Base-by-base conservation (phyloP, 2,797 vertebrate genomes). In the Coregonus suidteri region DNA sequence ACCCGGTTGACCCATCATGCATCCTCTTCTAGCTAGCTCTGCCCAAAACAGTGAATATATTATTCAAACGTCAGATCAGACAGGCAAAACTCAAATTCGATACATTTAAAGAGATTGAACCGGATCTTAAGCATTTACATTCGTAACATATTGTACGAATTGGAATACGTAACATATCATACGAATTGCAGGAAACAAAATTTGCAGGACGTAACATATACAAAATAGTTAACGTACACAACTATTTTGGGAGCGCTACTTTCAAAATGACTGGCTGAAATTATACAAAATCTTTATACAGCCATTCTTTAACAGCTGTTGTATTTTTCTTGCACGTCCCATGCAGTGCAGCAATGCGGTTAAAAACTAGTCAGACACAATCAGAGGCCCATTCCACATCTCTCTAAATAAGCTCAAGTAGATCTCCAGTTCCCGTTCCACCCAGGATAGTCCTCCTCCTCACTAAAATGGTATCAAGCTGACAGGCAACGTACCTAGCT, bases 11-110 rank as follows among this genome's bases (percentile, higher is more conserved):
- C n/a, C 59, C 25, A 62, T 64, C 3, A 13, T 68, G 66, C 34
- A 18, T 68, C 34, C 31, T 18, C 31, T 4, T 3, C 62, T 65
- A 65, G 34, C 15, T 35, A 67, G 34, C 34, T 6, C 34, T 35
- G 15, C 53, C 53, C 34, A 56, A 73, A 73, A 71, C 20, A 51
- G 30, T 53, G 51, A 34, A 34, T 4, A 73, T 30, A 56, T 70
- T 13, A 70, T 72, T 16, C 16, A 73, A 67, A 67, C 15, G 59
- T 64, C 59, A 64, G 77, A 53, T 72, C 74, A 52, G 77, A 41
- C 71, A 76, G 6, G 16, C 67, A 71, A 34, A 67, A 51, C 31
- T 2, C 0, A 9, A 20, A 13, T 56, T 25, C 30, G 18, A 15
- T 16, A 56, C 14, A 54, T 73, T 35, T 54, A 68, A 47, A 47